A percentile compares a stretch with the other conserved stretches of the same genome.
phyloP scores from a whole-genome alignment of 2,797 vertebrate genomes.

The Serranus cabrilla region DNA sequence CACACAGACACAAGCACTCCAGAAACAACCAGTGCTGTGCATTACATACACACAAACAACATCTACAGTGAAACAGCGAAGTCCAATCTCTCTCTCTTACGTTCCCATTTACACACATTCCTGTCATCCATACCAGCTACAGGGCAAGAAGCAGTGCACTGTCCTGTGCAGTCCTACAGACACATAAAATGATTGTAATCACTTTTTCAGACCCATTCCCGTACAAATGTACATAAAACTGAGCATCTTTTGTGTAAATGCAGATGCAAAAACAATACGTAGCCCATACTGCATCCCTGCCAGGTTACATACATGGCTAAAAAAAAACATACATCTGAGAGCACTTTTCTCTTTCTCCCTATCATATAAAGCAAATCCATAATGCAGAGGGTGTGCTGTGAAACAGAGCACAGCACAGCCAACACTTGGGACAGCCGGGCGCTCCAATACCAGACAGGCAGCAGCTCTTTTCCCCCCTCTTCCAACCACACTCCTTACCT shows the following conservation, averaged over 20 bases:
- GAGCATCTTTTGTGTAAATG: not conserved
- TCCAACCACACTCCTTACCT: slow-evolving; percentile 80
- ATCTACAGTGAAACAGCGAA: slow-evolving; percentile 36
- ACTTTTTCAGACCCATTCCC: slow-evolving; percentile 2
- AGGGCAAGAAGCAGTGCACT: not conserved
- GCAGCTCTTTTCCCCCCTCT: slow-evolving; percentile 10
- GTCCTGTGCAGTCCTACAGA: not conserved
- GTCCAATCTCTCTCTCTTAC: not conserved
- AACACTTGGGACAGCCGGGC: slow-evolving; percentile 36
- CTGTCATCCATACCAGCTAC: slow-evolving; percentile 15
- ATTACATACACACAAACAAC: slow-evolving; percentile 21
- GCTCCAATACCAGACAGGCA: slow-evolving; percentile 48
- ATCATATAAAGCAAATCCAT: slow-evolving; percentile 54
- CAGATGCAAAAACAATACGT: not conserved
- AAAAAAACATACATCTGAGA: slow-evolving; percentile 51
- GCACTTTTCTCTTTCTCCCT: slow-evolving; percentile 43
- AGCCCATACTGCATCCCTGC: not conserved
- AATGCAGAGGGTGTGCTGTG: slow-evolving; percentile 39
- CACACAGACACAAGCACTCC: slow-evolving; percentile 48
- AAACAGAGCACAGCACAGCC: slow-evolving; percentile 26
- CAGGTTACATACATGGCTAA: slow-evolving; percentile 11
- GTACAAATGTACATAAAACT: not conserved
- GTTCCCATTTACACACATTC: slow-evolving; percentile 25
- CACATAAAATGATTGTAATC: not conserved
- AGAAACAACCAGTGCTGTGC: slow-evolving; percentile 42